Base-by-base conservation (phyloP, 2,797 vertebrate species). In the Lerista edwardsae region DNA sequence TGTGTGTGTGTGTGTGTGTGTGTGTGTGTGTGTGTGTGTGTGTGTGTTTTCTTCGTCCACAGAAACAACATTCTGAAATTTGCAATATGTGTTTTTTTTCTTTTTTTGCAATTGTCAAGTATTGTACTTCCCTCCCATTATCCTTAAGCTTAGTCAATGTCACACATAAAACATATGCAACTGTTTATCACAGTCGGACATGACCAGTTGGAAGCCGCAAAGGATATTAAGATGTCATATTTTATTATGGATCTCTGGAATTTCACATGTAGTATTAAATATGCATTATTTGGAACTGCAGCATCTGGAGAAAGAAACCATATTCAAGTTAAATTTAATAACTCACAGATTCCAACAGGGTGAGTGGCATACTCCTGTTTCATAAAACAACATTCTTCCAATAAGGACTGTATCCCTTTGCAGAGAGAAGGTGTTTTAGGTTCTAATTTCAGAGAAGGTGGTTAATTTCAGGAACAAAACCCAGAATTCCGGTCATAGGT, bases 261-360 rank as follows among this genome's bases (percentile, higher is more conserved):
- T 95, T 93, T 91, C 94, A 86, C 88, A 92, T 94, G 93, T 91
- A 93, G 90, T 95, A 96, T 96, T 96, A 96, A 96, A 95, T 96
- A 96, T 92, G 93, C 92, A 96, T 96, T 95, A 95, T 94, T 95
- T 93, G 94, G 89, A 96, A 95, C 91, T 81, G 87, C 91, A 75
- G 91, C 92, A 95, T 95, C 94, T 92, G 93, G 92, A 93, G 95
- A 95, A 96, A 96, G 94, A 95, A 94, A 95, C 91, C 89, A 65
- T 82, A 68, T 87, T 90, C 90, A 92, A 96, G 91, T 91, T 90
- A 96, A 95, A 94, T 87, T 87, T 95, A 96, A 94, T 96, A 96
- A 96, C 92, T 95, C 39, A 64, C 87, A 82, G 90, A 93, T 95
- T 94, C 94, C 94, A 94, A 88, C 67, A 91, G 94, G 86, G 90